Evolutionary conservation across 1,140 invertebrate genomes (phyloP), one percentile per base, ranked within the genome.

Genomic region (Protaetia brevitarsis): DNA sequence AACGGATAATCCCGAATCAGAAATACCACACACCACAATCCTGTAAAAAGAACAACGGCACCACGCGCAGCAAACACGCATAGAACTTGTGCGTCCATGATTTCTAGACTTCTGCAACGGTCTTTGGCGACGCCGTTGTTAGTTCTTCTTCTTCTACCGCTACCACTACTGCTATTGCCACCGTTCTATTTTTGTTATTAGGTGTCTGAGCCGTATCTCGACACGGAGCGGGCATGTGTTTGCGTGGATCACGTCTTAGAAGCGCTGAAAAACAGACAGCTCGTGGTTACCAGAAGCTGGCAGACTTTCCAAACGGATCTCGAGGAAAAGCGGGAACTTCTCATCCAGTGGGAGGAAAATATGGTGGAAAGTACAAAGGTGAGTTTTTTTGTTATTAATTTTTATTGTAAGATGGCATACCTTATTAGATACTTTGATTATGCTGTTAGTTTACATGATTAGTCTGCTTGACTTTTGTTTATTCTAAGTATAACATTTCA

Each of bases 321-420:
- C 29, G 81, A 83, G 56, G 85, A 86, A 71, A 84, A 86, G 73
- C 85, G 87, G 64, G 86, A 91, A 77, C 82, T 86, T 64, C 80
- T 84, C 51, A 83, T 86, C 28, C 83, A 87, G 31, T 87, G 88
- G 78, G 86, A 91, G 71, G 82, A 85, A 76, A 88, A 87, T 74
- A 82, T 92, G 72, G 85, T 87, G 73, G 90, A 92, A 76, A 89
- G 89, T 69, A 85, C 85, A 57, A 88, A 84, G 83, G 90, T 92
- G 72, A 79, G 78, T 75, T 7, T 51, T 19, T 51, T 51, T 51
- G n/a, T n/a, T n/a, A n/a, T n/a, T n/a, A n/a, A n/a, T n/a, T n/a
- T n/a, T n/a, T n/a, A n/a, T n/a, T n/a, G n/a, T n/a, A n/a, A n/a
- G n/a, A n/a, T n/a, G n/a, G n/a, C n/a, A n/a, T n/a, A n/a, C n/a